Conservation (phyloP, 2,113 vertebrate genomes). For the Callipepla squamata region DNA sequence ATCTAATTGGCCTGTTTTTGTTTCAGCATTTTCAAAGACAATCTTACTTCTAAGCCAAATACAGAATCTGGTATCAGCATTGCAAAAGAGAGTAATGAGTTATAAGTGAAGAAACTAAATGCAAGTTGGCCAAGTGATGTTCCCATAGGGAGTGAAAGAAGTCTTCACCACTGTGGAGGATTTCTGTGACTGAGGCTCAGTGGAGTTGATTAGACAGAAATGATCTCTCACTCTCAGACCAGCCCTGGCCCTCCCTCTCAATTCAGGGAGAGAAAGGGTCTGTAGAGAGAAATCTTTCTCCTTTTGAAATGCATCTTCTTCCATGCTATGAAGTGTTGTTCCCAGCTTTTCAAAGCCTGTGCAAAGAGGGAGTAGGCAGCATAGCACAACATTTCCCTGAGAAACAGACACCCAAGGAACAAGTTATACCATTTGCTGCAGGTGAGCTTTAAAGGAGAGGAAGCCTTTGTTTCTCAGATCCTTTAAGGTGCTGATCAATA, state of each 20-base stretch:
- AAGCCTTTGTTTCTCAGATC: slow-evolving; percentile 58
- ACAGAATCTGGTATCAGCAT: background rate
- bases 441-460: slow-evolving; percentile 54
- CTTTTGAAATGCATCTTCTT: slow-evolving; percentile 30
- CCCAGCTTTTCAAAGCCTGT: background rate
- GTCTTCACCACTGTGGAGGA: background rate
- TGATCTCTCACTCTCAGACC: background rate
- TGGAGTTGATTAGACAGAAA: slow-evolving; percentile 21
- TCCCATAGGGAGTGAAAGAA: background rate
- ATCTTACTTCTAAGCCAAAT: fast-evolving
- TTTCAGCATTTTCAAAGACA: background rate
- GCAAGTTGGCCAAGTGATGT: background rate
- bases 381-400: background rate
- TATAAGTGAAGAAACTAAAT: background rate
- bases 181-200: background rate
- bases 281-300: background rate
- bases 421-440: background rate
- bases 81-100: background rate
- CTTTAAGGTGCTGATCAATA: slow-evolving; percentile 68
- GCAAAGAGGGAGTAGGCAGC: background rate
- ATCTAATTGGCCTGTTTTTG: background rate
- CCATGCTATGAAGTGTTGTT: slow-evolving; percentile 1
- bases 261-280: slow-evolving; percentile 16
- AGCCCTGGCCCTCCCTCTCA: slow-evolving; percentile 6
- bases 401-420: slow-evolving; percentile 11